Percentiles rank a stretch among this genome's conserved stretches.
These are phyloP conservation scores for Glaucopsyche alexis DNA, from an alignment of 2,888 invertebrate genomes.

Conservation along the genomic window DNA sequence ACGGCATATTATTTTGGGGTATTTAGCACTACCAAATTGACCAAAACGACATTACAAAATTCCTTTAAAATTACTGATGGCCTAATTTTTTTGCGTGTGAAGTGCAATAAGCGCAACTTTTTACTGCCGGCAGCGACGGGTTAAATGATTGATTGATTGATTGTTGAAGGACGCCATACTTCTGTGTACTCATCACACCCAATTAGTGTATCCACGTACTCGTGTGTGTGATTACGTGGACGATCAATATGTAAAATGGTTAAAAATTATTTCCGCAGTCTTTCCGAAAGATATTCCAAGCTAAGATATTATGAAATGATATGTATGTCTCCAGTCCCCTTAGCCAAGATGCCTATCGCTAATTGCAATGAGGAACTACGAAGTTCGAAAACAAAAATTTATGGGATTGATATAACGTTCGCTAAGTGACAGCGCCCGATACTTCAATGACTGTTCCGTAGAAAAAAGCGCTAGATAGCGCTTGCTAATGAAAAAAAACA, in stretches of 20 bases:
- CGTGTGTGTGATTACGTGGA: background rate
- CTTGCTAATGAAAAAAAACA: too few relatives aligned
- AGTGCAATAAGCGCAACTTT: background rate
- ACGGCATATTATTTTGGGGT: background rate
- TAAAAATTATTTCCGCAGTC: background rate
- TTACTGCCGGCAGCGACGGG: background rate
- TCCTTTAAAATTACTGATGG: slow-evolving; percentile 10
- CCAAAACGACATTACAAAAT: background rate
- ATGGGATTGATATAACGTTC: too few relatives aligned
- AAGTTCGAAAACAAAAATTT: too few relatives aligned
- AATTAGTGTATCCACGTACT: background rate
- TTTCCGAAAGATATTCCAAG: background rate
- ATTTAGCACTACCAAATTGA: background rate
- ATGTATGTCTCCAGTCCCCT: too few relatives aligned
- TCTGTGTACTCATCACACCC: background rate
- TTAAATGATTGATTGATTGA: slow-evolving; percentile 6
- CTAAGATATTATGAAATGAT: background rate
- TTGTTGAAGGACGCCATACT: background rate
- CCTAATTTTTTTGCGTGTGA: slow-evolving; percentile 7
- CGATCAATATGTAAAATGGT: background rate
- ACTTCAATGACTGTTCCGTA: too few relatives aligned
- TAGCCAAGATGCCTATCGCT: too few relatives aligned
- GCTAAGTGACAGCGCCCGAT: too few relatives aligned
- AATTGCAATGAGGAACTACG: too few relatives aligned
- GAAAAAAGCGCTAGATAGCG: too few relatives aligned